Percentiles rank a stretch among this genome's conserved stretches.
Evolutionary conservation across 2,113 vertebrate species (phyloP).

Genomic region (Ellobius talpinus): DNA sequence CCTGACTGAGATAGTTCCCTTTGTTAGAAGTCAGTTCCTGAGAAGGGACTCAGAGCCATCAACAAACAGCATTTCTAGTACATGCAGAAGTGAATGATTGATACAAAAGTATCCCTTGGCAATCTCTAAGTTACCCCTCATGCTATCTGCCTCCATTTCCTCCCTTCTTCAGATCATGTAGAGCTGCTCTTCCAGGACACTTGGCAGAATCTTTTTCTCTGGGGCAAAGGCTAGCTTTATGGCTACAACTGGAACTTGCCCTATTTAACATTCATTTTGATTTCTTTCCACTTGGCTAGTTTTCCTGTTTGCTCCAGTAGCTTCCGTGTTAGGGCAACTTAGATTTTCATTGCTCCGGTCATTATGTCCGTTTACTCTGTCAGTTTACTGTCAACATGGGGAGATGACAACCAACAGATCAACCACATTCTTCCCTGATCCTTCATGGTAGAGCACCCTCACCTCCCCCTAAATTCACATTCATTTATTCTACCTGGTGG

Average conservation of each 20-base stretch:
- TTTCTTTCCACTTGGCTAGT: neutral
- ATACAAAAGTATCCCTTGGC: neutral
- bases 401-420: neutral
- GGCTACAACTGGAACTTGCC: neutral
- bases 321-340: neutral
- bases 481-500: neutral
- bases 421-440: neutral
- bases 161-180: neutral
- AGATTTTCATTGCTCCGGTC: neutral
- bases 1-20: neutral
- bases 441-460: rapidly evolving
- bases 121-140: neutral
- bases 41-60: neutral
- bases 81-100: neutral
- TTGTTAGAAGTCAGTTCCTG: neutral
- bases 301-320: neutral
- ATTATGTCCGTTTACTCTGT: neutral
- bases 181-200: neutral
- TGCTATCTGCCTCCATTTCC: neutral
- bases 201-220: neutral
- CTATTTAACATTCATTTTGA: slow-evolving; percentile 12
- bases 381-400: neutral
- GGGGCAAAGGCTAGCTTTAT: neutral
- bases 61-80: neutral
- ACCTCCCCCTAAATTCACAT: neutral